Evolutionary conservation across 1,140 invertebrate species (phyloP).

Genomic region (Rhopalosiphum maidis): DNA sequence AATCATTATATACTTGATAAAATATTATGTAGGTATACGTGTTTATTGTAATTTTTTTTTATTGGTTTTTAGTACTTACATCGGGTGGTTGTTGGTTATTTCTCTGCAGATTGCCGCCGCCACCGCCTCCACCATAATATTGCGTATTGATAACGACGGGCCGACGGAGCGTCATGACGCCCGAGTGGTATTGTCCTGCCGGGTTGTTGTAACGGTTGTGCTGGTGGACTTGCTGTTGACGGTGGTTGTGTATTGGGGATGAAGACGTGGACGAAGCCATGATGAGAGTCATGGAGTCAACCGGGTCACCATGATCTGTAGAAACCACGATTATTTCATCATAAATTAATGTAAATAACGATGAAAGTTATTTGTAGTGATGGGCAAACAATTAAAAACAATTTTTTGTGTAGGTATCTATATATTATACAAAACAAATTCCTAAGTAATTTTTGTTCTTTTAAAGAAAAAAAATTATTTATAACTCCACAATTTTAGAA

Average conservation of each 20-base stretch:
- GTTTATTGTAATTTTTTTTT: neutral
- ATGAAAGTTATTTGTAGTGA: neutral
- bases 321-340: neutral
- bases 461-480: too few species aligned
- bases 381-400: neutral
- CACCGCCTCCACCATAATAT: neutral
- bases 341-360: neutral
- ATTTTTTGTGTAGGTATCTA: neutral
- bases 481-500: neutral
- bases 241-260: constrained; percentile 10
- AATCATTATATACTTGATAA: neutral
- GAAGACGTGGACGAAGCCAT: constrained; percentile 28
- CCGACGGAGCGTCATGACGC: constrained; percentile 15
- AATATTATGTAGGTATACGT: neutral
- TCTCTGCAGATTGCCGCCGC: neutral
- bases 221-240: neutral
- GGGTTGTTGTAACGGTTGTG: constrained; percentile 24
- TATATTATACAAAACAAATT: too few species aligned
- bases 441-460: too few species aligned
- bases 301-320: neutral
- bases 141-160: neutral
- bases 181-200: neutral
- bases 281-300: neutral
- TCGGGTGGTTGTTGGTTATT: neutral
- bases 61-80: neutral